Percentiles rank a stretch among this genome's conserved stretches.
These are phyloP conservation scores for Chelonia mydas DNA, from an alignment of 2,797 vertebrate species.

Conservation along the genomic window DNA sequence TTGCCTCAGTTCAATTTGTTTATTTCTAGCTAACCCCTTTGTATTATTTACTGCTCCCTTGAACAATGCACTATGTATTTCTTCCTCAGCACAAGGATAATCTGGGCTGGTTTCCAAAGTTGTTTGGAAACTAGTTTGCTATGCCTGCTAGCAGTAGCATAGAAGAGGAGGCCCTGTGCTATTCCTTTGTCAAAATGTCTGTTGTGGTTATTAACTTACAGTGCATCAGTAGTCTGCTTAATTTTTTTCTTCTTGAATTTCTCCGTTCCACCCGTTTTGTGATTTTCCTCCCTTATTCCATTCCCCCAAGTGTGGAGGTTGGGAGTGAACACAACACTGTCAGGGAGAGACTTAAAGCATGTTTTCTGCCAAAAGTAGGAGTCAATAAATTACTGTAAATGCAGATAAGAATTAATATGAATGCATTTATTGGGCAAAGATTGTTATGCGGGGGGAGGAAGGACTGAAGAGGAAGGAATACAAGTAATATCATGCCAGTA, in stretches of 20 bases:
- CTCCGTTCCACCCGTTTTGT: neutral
- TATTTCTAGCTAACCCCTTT: slow-evolving; percentile 35
- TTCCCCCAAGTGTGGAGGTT: neutral
- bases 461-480: neutral
- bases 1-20: slow-evolving; percentile 53
- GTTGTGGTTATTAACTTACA: slow-evolving; percentile 18
- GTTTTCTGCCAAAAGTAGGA: neutral
- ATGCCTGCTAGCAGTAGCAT: neutral
- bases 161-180: neutral
- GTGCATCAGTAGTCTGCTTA: slow-evolving; percentile 19
- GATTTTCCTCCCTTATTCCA: neutral
- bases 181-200: neutral
- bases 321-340: accelerated
- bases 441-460: neutral
- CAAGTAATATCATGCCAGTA: slow-evolving; percentile 25
- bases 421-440: neutral
- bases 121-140: slow-evolving; percentile 26
- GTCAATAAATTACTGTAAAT: neutral
- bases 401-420: neutral
- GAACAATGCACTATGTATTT: slow-evolving; percentile 50
- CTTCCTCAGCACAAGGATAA: slow-evolving; percentile 33
- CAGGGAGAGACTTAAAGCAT: neutral
- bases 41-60: slow-evolving; percentile 52
- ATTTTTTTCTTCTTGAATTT: neutral
- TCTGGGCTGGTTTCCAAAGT: slow-evolving; percentile 39